These are phyloP conservation scores for Caloenas nicobarica DNA, from an alignment of 2,113 vertebrate genomes.

Conservation along the genomic window DNA sequence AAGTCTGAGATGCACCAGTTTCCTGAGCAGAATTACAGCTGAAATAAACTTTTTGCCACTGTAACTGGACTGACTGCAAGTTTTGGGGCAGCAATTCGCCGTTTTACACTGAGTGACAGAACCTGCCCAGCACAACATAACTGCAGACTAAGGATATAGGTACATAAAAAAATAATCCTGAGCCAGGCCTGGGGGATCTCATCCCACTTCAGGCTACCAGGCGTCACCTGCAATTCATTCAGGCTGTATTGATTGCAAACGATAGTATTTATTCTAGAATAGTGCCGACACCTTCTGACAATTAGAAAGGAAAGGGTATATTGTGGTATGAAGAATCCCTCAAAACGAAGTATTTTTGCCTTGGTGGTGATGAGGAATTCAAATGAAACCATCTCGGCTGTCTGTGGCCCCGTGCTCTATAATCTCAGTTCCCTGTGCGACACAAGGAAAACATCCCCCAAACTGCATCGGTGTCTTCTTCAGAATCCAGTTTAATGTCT, in stretches of 20 bases:
- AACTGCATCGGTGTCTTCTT: not conserved
- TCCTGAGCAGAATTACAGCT: not conserved
- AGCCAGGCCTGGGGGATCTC: not conserved
- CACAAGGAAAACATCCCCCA: not conserved
- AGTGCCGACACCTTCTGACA: not conserved
- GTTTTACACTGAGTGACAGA: not conserved
- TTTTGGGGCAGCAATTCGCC: not conserved
- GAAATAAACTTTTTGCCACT: not conserved
- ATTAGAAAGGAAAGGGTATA: not conserved
- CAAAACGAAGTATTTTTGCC: not conserved
- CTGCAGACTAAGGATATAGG: not conserved
- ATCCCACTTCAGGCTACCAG: not conserved
- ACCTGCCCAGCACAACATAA: not conserved
- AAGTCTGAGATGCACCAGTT: not conserved
- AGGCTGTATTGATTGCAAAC: fast-evolving
- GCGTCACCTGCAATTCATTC: fast-evolving
- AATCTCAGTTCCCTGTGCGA: not conserved
- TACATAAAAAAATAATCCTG: not conserved
- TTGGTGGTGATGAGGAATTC: not conserved
- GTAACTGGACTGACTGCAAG: not conserved
- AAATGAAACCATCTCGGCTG: not conserved
- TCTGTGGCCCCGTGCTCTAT: not conserved
- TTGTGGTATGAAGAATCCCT: not conserved
- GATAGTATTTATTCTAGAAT: not conserved
- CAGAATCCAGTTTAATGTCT: not conserved